phyloP scores from a whole-genome alignment of 2,113 vertebrate species.

The Carlito syrichta region DNA sequence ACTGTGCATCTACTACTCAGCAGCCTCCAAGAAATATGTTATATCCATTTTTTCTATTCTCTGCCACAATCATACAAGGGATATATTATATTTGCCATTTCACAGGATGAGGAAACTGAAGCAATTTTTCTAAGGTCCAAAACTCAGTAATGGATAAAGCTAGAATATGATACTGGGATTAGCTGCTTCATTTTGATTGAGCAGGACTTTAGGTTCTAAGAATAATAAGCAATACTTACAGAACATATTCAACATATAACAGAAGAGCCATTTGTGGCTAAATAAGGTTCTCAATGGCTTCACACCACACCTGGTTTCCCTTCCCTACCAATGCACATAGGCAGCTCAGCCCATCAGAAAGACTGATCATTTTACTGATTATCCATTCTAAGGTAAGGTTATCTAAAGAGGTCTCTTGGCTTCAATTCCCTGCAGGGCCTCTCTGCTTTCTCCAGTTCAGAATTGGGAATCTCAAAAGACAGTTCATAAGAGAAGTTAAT shows the following conservation, averaged over 20 bases:
- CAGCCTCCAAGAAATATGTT: not conserved
- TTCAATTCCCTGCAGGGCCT: not conserved
- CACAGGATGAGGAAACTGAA: conserved; percentile 3
- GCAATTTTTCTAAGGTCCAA: not conserved
- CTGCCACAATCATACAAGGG: not conserved
- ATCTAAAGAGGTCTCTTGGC: not conserved
- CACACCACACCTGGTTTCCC: not conserved
- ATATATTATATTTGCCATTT: not conserved
- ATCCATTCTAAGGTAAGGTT: not conserved
- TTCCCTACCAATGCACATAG: not conserved
- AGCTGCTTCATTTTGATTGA: not conserved
- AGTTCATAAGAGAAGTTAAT: not conserved
- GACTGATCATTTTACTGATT: not conserved
- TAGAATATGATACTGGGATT: not conserved
- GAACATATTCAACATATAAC: not conserved
- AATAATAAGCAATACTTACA: not conserved
- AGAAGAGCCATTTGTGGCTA: not conserved
- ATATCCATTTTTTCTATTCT: not conserved
- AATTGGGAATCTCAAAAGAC: not conserved
- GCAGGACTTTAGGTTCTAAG: not conserved
- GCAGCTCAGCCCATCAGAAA: not conserved
- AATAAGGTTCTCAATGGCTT: not conserved
- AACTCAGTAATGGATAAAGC: not conserved
- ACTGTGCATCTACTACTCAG: not conserved
- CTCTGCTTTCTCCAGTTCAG: not conserved